Base-by-base conservation (phyloP, 92 coral and sea anemone genomes). In the Montipora capitata region DNA sequence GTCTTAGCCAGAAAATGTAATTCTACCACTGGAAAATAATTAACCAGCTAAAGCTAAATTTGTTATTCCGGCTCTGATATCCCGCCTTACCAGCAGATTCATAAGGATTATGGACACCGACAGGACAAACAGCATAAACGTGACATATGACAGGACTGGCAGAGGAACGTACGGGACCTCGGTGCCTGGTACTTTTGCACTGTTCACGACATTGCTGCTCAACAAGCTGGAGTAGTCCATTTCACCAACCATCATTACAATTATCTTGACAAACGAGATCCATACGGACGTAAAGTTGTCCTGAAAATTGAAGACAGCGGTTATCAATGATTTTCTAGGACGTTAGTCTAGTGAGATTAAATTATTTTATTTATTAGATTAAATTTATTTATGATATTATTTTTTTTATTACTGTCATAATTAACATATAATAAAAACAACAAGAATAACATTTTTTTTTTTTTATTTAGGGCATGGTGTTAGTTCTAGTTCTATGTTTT, bases 231-330 rank as follows among this genome's bases (percentile, higher is more conserved):
- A 44, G 80, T 96, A 96, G 82, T 95, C 99, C 86, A 95, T 51
- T 77, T 96, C 99, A 2, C 99, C 99, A 12, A 93, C 78, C 94
- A 96, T 86, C 98, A 96, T 96, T 54, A 95, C 98, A 35, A 83
- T 38, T 17, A 93, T 85, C 65, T 93, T 96, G 64, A 93, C 95
- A 20, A 96, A 80, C 7, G 99, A 90, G 17, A 91, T 52, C 68
- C 94, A 83, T 4, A 93, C 72, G 5, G 84, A 76, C 6, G 81
- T 52, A 72, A 95, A 96, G 70, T 92, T 82, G 52, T 85, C 95
- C 99, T 96, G 68, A 27, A 62, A 79, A n/a, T 18, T 80, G 81
- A 51, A 27, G 35, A 27, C 35, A 27, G 35, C 35, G 35, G 35
- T 27, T 27, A 27, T 27, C 35, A 27, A 27, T 27, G 35, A 27